A percentile compares a stretch with the other conserved stretches of the same genome.
These are phyloP conservation scores for Gymnogyps californianus DNA, from an alignment of 2,113 vertebrate species.

Conservation along the genomic window DNA sequence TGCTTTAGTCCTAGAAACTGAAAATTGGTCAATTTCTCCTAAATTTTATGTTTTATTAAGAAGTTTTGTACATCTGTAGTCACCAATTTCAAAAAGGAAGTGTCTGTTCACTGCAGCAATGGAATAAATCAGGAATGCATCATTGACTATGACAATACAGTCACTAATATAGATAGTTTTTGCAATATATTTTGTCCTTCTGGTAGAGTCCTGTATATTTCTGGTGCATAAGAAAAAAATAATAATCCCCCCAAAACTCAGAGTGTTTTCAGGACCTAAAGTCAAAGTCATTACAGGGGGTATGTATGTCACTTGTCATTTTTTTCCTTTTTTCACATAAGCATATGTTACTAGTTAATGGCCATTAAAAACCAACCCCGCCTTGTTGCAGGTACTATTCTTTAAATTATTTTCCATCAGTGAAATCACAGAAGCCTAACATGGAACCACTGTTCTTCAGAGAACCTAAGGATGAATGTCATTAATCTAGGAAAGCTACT, in stretches of 20 bases:
- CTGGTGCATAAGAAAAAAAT: not conserved
- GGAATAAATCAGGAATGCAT: not conserved
- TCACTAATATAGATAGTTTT: not conserved
- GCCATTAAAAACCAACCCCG: not conserved
- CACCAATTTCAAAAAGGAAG: not conserved
- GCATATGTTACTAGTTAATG: not conserved
- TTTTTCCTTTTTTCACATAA: not conserved
- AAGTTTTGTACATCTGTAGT: not conserved
- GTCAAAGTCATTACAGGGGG: not conserved
- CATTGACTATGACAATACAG: not conserved
- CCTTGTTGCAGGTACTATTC: not conserved
- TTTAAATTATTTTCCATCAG: slow-evolving; percentile 24
- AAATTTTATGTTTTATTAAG: not conserved
- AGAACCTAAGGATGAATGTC: not conserved
- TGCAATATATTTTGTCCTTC: not conserved
- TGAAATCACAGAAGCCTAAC: slow-evolving; percentile 2
- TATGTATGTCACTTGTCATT: not conserved
- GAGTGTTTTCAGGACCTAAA: slow-evolving; percentile 30
- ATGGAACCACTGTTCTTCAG: not conserved
- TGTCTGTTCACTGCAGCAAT: not conserved
- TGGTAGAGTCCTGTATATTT: not conserved
- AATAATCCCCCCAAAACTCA: not conserved
- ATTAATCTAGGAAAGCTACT: not conserved
- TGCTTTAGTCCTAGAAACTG: not conserved
- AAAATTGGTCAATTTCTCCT: not conserved